Evolutionary conservation across 1,140 invertebrate species (phyloP).

Genomic region (Psilanteris sp.): DNA sequence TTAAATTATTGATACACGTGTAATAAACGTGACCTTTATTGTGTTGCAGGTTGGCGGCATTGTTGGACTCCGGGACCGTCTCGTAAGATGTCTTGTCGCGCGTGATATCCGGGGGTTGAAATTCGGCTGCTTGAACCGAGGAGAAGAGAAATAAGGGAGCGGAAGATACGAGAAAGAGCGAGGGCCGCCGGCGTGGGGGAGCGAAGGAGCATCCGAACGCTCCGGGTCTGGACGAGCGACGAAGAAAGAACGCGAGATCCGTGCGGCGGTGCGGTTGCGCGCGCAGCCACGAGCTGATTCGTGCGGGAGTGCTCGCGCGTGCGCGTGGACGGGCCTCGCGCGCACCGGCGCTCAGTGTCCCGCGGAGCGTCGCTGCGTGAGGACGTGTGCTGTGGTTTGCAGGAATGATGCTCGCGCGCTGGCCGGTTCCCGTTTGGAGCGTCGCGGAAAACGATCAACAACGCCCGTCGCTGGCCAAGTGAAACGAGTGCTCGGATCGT

Average conservation of each 20-base stretch:
- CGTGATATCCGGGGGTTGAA: conserved; percentile 47
- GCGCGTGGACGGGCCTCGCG: conserved; percentile 23
- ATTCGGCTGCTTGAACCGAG: conserved; percentile 25
- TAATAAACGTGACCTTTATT: conserved; percentile 10
- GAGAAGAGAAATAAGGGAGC: not conserved
- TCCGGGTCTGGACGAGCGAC: no score
- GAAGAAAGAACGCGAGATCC: no score
- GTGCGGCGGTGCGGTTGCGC: not conserved
- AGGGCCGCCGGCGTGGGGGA: not conserved
- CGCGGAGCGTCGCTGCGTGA: conserved; percentile 35
- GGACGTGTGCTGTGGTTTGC: conserved; percentile 33
- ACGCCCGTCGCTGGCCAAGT: conserved; percentile 14
- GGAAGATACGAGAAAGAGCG: not conserved
- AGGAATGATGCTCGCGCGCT: conserved; percentile 56
- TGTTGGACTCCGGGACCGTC: not conserved
- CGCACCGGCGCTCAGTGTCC: conserved; percentile 20
- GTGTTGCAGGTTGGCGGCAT: conserved; percentile 15
- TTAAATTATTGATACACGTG: not conserved
- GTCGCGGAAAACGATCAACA: conserved; percentile 28
- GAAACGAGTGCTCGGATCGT: not conserved
- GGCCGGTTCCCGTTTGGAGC: conserved; percentile 40
- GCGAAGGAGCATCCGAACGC: no score
- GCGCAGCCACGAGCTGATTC: conserved; percentile 14
- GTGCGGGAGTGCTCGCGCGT: conserved; percentile 13
- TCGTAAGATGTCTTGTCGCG: conserved; percentile 20